These are phyloP conservation scores for Acanthosepion pharaonis DNA, from an alignment of 2,888 invertebrate genomes.

Conservation along the genomic window DNA sequence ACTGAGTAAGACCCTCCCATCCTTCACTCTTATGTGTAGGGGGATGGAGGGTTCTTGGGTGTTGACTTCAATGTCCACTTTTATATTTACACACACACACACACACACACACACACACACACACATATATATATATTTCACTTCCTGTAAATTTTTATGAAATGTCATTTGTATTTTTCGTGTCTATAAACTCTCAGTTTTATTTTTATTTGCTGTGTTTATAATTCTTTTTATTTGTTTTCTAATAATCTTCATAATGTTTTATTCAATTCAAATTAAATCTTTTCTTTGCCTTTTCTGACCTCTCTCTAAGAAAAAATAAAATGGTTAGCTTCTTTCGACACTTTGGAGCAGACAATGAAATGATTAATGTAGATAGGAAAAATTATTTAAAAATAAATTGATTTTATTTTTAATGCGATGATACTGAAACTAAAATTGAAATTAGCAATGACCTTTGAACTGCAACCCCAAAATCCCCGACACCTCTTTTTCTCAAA, in stretches of 20 bases:
- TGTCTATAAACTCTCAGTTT: too few species aligned
- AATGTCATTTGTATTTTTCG: too few species aligned
- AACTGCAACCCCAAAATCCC: neutral
- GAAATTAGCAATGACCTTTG: neutral
- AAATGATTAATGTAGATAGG: neutral
- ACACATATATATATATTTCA: too few species aligned
- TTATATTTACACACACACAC: too few species aligned
- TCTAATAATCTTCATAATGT: neutral
- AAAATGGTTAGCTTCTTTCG: neutral
- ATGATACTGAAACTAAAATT: neutral
- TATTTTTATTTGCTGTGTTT: neutral
- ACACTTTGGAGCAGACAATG: neutral
- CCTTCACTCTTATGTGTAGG: too few species aligned
- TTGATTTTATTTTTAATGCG: neutral
- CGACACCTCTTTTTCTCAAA: neutral
- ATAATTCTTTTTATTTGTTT: neutral
- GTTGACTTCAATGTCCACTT: too few species aligned
- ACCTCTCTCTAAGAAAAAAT: neutral
- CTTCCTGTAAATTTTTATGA: too few species aligned
- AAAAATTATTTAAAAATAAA: neutral
- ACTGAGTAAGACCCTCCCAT: too few species aligned
- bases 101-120: too few species aligned
- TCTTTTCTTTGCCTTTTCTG: neutral
- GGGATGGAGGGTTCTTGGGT: too few species aligned
- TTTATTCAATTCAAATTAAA: neutral